Conservation (phyloP, 2,888 invertebrate genomes). For the Yponomeuta plumbellus region DNA sequence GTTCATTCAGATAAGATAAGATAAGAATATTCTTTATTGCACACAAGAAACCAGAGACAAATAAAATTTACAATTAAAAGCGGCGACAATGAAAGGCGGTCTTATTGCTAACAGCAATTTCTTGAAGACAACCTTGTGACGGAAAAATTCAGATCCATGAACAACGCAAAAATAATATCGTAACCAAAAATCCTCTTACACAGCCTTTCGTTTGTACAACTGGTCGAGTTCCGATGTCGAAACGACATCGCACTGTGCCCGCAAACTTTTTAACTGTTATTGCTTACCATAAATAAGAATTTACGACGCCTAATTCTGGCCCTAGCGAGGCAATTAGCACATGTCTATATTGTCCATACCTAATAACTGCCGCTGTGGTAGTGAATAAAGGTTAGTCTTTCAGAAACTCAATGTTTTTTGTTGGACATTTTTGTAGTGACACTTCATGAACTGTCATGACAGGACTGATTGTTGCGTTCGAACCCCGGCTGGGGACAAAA, state of each 20-base stretch:
- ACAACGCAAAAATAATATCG: not conserved
- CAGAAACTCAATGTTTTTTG: not conserved
- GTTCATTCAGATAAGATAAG: too few species aligned
- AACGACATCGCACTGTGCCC: slow-evolving; percentile 8
- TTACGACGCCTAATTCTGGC: slow-evolving; percentile 59
- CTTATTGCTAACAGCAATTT: too few species aligned
- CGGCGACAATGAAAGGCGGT: too few species aligned
- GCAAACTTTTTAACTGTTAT: slow-evolving; percentile 32
- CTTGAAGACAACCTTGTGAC: not conserved
- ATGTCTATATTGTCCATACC: not conserved
- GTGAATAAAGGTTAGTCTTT: not conserved
- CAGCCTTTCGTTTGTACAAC: not conserved
- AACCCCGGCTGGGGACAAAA: too few species aligned
- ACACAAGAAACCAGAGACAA: too few species aligned
- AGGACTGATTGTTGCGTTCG: too few species aligned
- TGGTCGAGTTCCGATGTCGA: not conserved
- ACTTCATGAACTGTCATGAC: not conserved
- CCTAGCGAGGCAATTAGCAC: slow-evolving; percentile 18
- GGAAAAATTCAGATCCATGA: not conserved
- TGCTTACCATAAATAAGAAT: slow-evolving; percentile 57
- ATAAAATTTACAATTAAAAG: too few species aligned
- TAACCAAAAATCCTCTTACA: not conserved
- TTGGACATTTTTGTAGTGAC: not conserved
- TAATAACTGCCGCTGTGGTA: not conserved
- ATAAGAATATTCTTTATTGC: too few species aligned